These are phyloP conservation scores for Rhinoraja longicauda DNA, from an alignment of 2,797 vertebrate genomes.

Conservation along the genomic window DNA sequence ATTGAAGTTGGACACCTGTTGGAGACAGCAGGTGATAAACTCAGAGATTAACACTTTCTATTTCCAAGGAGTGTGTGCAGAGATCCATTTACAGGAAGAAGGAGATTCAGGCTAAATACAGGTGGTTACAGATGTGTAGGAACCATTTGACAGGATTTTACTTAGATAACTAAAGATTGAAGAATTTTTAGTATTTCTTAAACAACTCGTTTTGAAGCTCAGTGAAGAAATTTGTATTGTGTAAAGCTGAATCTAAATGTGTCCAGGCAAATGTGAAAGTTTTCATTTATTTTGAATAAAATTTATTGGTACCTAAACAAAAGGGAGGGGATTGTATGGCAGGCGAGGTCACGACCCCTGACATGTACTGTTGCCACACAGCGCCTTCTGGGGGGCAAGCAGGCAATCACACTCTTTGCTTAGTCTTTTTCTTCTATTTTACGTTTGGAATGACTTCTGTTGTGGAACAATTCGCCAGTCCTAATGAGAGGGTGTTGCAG, in stretches of 20 bases:
- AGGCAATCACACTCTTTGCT: too few relatives aligned
- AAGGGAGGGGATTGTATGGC: too few relatives aligned
- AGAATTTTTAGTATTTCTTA: constrained; percentile 13
- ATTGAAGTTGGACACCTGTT: constrained; percentile 42
- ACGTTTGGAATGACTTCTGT: too few relatives aligned
- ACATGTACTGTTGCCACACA: too few relatives aligned
- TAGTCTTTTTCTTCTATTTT: too few relatives aligned
- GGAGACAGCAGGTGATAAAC: constrained; percentile 40
- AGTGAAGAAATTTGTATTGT: neutral
- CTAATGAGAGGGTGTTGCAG: too few relatives aligned
- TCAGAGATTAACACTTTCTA: constrained; percentile 36
- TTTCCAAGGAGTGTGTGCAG: constrained; percentile 14
- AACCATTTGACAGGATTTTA: constrained; percentile 2
- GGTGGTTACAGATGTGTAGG: constrained; percentile 1
- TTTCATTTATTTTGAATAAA: constrained; percentile 38
- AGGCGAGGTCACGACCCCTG: too few relatives aligned
- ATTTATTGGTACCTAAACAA: neutral
- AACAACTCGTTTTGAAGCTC: neutral
- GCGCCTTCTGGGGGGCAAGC: too few relatives aligned
- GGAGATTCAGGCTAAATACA: constrained; percentile 11
- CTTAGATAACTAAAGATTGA: constrained; percentile 25
- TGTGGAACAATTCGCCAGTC: too few relatives aligned
- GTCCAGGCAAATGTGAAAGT: neutral
- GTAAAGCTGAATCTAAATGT: constrained; percentile 9
- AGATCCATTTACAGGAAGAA: constrained; percentile 32